Evolutionary conservation across 2,113 vertebrate species (phyloP).

Genomic region (Lathamus discolor): DNA sequence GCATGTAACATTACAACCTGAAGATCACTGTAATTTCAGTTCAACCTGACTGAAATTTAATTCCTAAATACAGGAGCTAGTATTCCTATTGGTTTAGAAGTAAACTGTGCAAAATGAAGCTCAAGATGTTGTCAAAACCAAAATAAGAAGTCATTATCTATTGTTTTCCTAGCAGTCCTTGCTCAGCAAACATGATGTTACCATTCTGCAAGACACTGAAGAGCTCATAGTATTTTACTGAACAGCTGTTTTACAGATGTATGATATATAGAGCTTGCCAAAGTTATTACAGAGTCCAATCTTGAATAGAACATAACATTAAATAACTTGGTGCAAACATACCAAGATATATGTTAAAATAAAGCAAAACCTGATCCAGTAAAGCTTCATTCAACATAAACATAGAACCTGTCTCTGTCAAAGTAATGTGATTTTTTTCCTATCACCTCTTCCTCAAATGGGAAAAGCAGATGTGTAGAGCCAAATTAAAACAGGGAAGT

Average conservation of each 20-base stretch:
- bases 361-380: neutral
- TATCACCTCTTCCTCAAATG: neutral
- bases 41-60: neutral
- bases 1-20: accelerated
- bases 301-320: neutral
- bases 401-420: neutral
- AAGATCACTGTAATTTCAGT: neutral
- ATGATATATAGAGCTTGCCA: neutral
- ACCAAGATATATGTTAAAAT: neutral
- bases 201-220: neutral
- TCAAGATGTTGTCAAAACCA: neutral
- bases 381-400: neutral
- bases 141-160: neutral
- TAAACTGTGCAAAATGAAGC: neutral
- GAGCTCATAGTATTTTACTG: neutral
- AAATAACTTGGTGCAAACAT: neutral
- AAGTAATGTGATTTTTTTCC: neutral
- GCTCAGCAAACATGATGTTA: neutral
- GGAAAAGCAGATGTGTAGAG: accelerated
- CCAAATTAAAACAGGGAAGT: neutral
- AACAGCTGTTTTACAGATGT: neutral
- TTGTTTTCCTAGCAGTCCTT: neutral
- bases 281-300: neutral
- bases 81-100: neutral
- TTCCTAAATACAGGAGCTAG: neutral